These are phyloP conservation scores for Xestia c-nigrum DNA, from an alignment of 2,888 invertebrate species.

Conservation along the genomic window DNA sequence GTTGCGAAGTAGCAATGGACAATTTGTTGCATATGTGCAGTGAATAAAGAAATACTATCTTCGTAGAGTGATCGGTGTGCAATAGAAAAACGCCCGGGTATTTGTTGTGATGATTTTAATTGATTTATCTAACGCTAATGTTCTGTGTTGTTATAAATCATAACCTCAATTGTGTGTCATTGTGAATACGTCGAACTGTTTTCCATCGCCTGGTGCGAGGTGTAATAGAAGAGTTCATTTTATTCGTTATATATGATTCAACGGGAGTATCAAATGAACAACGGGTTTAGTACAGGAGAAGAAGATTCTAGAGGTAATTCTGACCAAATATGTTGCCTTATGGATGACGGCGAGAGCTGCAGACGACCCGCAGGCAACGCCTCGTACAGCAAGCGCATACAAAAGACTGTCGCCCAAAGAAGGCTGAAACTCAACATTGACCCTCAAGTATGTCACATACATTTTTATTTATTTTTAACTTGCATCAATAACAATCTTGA, in stretches of 20 bases:
- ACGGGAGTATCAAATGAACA: conserved; percentile 92
- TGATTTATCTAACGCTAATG: conserved; percentile 76
- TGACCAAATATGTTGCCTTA: conserved; percentile 97
- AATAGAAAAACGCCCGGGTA: conserved; percentile 65
- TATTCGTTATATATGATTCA: conserved; percentile 90
- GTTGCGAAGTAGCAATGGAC: conserved; percentile 76
- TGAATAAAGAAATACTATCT: conserved; percentile 74
- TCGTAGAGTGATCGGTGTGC: conserved; percentile 66
- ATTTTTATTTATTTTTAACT: conserved; percentile 50
- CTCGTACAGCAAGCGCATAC: conserved; percentile 98
- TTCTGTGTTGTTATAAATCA: conserved; percentile 82
- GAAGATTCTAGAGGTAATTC: conserved; percentile 97
- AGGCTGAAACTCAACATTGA: conserved; percentile 97
- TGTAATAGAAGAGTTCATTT: conserved; percentile 79
- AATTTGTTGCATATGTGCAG: conserved; percentile 78
- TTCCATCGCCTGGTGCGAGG: conserved; percentile 80
- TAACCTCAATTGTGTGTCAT: conserved; percentile 86
- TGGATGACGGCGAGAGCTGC: conserved; percentile 97
- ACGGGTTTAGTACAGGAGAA: conserved; percentile 97
- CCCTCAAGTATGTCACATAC: conserved; percentile 83
- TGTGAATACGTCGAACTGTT: conserved; percentile 86
- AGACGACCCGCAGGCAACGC: conserved; percentile 97
- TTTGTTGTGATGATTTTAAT: conserved; percentile 75
- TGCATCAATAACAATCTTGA: conserved; percentile 28
- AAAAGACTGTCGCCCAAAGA: conserved; percentile 98